phyloP scores from a whole-genome alignment of 2,888 invertebrate genomes.

The Scrobipalpa costella region DNA sequence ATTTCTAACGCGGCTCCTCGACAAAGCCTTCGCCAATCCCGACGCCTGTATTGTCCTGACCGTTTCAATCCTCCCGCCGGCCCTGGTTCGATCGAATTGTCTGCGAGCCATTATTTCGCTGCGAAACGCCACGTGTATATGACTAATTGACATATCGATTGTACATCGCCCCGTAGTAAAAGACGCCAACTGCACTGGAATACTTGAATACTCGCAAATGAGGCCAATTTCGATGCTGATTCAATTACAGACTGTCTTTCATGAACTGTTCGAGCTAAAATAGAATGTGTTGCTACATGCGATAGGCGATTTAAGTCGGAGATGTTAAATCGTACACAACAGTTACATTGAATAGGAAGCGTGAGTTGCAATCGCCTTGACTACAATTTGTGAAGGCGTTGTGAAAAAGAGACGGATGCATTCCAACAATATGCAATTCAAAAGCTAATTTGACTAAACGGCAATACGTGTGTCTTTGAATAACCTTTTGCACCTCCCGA shows the following conservation, averaged over 20 bases:
- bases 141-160: slow-evolving; percentile 56
- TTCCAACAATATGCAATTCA: not conserved
- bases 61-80: not conserved
- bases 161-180: slow-evolving; percentile 1
- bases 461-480: not conserved
- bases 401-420: not conserved
- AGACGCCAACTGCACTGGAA: slow-evolving; percentile 18
- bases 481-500: not conserved
- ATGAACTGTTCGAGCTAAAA: not conserved
- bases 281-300: not conserved
- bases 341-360: not conserved
- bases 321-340: not conserved
- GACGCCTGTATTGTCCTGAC: slow-evolving; percentile 38
- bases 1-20: not conserved
- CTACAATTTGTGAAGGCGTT: not conserved
- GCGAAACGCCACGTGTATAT: slow-evolving; percentile 59
- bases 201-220: slow-evolving; percentile 15
- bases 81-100: slow-evolving; percentile 43
- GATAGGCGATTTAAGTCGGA: not conserved
- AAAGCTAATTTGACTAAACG: slow-evolving; percentile 5
- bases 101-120: slow-evolving; percentile 47
- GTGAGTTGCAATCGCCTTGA: not conserved
- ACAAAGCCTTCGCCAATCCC: not conserved
- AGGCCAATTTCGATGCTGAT: slow-evolving; percentile 6
- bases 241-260: not conserved